A percentile compares a stretch with the other conserved stretches of the same genome.
Evolutionary conservation across 1,140 invertebrate species (phyloP).

Genomic region (Drosophila varians): DNA sequence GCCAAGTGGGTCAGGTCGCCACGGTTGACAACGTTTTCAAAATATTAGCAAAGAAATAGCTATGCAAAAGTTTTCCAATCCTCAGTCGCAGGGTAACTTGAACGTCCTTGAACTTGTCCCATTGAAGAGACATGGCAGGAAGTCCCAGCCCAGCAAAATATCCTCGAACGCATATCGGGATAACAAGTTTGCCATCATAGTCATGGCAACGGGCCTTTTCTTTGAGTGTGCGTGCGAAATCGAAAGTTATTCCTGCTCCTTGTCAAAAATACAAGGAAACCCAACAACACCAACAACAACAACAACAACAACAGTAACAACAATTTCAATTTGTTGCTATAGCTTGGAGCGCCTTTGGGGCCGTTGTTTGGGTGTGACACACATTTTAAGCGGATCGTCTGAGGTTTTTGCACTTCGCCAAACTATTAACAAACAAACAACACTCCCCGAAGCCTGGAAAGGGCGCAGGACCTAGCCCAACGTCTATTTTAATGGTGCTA

Average conservation of each 20-base stretch:
- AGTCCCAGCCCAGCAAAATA: conserved; percentile 20
- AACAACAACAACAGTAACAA: conserved; percentile 5
- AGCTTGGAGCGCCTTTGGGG: conserved; percentile 9
- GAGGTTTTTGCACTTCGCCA: conserved; percentile 38
- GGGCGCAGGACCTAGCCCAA: conserved; percentile 54
- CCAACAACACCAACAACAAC: background rate
- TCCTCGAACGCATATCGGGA: conserved; percentile 51
- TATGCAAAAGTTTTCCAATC: conserved; percentile 10
- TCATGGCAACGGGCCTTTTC: conserved; percentile 61
- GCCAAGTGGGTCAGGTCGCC: conserved; percentile 51
- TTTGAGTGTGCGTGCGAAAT: conserved; percentile 50
- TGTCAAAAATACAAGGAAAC: conserved; percentile 21
- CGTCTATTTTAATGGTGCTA: conserved; percentile 39
- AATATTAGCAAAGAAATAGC: conserved; percentile 3
- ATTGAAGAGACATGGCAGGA: conserved; percentile 12
- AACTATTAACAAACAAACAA: conserved; percentile 37
- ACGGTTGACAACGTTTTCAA: conserved; percentile 42
- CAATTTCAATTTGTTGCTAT: conserved; percentile 40
- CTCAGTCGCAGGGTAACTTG: conserved; percentile 14
- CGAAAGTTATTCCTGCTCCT: conserved; percentile 37
- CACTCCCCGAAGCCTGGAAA: conserved; percentile 27
- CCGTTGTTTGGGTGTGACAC: conserved; percentile 67
- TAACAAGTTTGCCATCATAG: conserved; percentile 62
- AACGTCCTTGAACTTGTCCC: conserved; percentile 79
- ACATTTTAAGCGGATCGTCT: conserved; percentile 55